Conservation (phyloP, 2,797 vertebrate species). For the Bradypus variegatus region DNA sequence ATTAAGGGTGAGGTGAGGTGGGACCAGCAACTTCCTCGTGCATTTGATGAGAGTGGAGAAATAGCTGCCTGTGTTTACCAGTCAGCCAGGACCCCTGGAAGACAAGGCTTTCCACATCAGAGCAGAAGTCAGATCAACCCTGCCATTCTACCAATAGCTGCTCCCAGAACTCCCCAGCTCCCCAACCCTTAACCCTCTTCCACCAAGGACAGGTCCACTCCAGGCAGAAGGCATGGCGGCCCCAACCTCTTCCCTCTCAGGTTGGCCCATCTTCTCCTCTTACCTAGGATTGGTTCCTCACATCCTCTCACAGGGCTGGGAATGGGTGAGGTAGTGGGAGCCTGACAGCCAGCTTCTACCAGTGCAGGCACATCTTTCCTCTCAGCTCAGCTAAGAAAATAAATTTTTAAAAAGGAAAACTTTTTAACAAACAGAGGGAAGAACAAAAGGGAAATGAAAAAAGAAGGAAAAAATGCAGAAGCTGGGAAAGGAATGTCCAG, state of each 20-base stretch:
- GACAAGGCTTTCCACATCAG: not conserved
- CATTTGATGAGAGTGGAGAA: not conserved
- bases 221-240: not conserved
- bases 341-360: not conserved
- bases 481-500: not conserved
- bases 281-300: not conserved
- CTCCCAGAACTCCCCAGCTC: not conserved
- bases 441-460: not conserved
- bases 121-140: not conserved
- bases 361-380: not conserved
- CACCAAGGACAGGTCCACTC: not conserved
- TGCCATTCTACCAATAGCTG: not conserved
- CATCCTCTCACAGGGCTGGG: not conserved
- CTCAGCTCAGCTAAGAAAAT: not conserved
- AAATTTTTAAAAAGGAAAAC: not conserved
- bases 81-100: not conserved
- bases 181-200: not conserved
- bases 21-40: not conserved
- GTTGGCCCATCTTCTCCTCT: not conserved
- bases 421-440: not conserved
- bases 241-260: not conserved
- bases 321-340: rapidly evolving
- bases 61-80: not conserved
- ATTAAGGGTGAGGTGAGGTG: not conserved
- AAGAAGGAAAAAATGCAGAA: not conserved